Conservation (phyloP, 2,113 vertebrate genomes). For the Hippocampus zosterae region DNA sequence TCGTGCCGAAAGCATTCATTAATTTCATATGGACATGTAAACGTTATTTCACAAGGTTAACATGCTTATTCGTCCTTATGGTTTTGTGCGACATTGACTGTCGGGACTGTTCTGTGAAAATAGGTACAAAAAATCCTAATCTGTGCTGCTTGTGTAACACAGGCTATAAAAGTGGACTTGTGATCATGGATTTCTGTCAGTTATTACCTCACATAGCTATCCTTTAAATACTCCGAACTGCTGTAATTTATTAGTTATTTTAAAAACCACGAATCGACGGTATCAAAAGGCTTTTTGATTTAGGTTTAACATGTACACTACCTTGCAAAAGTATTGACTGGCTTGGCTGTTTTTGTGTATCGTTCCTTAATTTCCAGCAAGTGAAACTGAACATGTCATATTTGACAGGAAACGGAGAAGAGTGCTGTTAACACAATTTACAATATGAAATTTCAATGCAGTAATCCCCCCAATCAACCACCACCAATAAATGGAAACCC, state of each 20-base stretch:
- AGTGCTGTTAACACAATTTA: background rate
- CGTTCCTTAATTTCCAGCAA: too few relatives aligned
- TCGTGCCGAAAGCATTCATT: background rate
- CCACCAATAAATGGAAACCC: too few relatives aligned
- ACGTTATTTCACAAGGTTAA: background rate
- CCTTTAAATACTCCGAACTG: background rate
- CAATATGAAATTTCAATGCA: background rate
- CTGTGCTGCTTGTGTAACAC: background rate
- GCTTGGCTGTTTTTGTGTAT: too few relatives aligned
- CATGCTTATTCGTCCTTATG: background rate
- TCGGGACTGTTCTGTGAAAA: background rate
- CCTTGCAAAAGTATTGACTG: too few relatives aligned
- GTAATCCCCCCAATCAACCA: too few relatives aligned
- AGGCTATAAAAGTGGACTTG: background rate
- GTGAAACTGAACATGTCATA: background rate
- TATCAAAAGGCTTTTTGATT: too few relatives aligned
- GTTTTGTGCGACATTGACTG: background rate
- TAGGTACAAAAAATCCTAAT: background rate
- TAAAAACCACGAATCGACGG: too few relatives aligned
- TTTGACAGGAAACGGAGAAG: background rate
- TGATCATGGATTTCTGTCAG: background rate
- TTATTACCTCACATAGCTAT: background rate
- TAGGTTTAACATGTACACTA: too few relatives aligned
- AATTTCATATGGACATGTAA: background rate
- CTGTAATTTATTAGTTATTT: background rate